Evolutionary conservation across 92 coral and sea anemone species (phyloP).

Genomic region (Palythoa grandiflora): DNA sequence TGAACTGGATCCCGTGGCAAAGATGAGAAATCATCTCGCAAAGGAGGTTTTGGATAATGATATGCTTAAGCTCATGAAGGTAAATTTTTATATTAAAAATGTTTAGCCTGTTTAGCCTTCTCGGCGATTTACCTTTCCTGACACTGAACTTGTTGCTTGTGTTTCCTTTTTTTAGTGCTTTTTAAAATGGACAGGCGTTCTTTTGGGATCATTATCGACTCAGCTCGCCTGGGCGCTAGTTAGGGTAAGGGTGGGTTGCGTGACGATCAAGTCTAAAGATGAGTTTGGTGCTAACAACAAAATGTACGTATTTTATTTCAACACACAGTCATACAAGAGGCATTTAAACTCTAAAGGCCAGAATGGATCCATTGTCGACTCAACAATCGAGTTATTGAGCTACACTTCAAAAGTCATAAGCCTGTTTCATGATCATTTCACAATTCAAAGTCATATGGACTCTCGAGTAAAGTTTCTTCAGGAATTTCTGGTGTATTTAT

Average conservation of each 20-base stretch:
- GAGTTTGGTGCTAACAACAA: neutral
- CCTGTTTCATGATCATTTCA: constrained; percentile 51
- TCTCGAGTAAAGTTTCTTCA: constrained; percentile 37
- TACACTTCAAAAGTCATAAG: constrained; percentile 48
- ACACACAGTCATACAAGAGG: constrained; percentile 53
- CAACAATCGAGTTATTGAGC: constrained; percentile 39
- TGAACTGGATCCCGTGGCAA: constrained; percentile 58
- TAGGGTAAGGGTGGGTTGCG: too few relatives aligned
- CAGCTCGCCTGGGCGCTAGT: too few relatives aligned
- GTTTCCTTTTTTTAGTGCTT: too few relatives aligned
- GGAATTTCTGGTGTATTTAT: constrained; percentile 28
- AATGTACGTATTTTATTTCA: neutral
- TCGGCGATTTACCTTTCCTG: too few relatives aligned
- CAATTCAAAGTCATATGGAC: constrained; percentile 37
- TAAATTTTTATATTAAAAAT: neutral
- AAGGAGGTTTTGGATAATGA: constrained; percentile 62
- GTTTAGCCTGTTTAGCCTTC: too few relatives aligned
- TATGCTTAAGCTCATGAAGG: constrained; percentile 66
- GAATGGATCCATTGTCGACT: constrained; percentile 43
- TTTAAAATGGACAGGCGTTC: too few relatives aligned
- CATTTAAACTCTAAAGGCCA: constrained; percentile 56
- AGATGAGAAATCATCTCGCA: constrained; percentile 72
- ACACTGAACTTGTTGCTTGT: too few relatives aligned
- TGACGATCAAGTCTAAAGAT: too few relatives aligned
- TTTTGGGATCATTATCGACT: too few relatives aligned